A percentile compares a stretch with the other conserved stretches of the same genome.
Conservation (phyloP, 2,797 vertebrate species). For the Cossypha dichroa region DNA sequence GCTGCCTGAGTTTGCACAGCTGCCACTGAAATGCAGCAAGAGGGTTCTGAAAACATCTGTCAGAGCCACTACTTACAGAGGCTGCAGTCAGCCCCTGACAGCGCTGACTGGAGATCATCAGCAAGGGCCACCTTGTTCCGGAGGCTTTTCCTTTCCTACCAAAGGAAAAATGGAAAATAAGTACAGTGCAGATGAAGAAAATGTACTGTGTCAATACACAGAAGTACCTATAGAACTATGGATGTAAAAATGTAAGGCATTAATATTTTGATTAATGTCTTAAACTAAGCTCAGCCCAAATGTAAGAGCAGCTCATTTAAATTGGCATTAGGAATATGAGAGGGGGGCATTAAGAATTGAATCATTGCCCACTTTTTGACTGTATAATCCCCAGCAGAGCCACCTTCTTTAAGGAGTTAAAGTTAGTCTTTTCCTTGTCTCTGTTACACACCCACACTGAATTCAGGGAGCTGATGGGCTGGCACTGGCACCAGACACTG, state of each 20-base stretch:
- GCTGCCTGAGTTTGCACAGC: not conserved
- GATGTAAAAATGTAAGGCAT: not conserved
- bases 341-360: not conserved
- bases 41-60: not conserved
- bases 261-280: not conserved
- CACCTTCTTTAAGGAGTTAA: not conserved
- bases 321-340: not conserved
- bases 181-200: not conserved
- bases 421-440: not conserved
- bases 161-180: not conserved
- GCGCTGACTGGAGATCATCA: not conserved
- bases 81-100: not conserved
- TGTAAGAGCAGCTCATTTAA: not conserved
- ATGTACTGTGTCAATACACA: not conserved
- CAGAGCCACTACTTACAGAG: not conserved
- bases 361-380: not conserved
- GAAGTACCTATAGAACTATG: not conserved
- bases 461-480: not conserved
- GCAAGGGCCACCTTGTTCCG: not conserved
- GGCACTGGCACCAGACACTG: not conserved
- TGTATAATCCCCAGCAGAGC: not conserved
- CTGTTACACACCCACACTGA: not conserved
- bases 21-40: not conserved
- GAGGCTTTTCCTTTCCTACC: not conserved
- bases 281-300: not conserved